phyloP scores from a whole-genome alignment of 2,113 vertebrate species.

The Acrocephalus arundinaceus region DNA sequence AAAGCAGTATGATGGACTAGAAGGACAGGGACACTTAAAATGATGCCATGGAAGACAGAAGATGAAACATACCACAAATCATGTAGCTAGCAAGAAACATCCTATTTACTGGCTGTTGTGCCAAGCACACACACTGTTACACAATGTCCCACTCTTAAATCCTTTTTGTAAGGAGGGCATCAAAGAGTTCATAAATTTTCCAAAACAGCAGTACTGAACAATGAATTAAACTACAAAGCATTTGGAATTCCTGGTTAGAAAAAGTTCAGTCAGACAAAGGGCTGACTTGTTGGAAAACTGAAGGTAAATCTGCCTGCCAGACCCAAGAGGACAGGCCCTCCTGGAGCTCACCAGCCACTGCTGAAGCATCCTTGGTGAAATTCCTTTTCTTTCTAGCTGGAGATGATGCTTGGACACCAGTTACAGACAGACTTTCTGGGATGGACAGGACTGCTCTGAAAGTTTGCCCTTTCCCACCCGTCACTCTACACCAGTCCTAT shows the following conservation, averaged over 20 bases:
- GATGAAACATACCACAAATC: background rate
- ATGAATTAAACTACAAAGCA: constrained; percentile 31
- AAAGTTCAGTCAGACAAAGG: background rate
- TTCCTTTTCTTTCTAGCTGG: background rate
- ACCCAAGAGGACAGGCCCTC: background rate
- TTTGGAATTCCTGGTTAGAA: background rate
- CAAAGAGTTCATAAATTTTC: constrained; percentile 20
- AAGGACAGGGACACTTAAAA: background rate
- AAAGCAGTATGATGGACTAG: background rate
- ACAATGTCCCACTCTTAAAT: background rate
- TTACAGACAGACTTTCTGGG: background rate
- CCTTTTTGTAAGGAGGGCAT: background rate
- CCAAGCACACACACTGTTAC: background rate
- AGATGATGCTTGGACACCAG: background rate
- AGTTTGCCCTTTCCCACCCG: background rate
- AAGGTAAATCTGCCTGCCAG: constrained; percentile 43
- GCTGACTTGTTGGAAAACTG: background rate
- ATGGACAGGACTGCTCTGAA: background rate
- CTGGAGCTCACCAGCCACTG: background rate
- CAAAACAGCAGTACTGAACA: background rate
- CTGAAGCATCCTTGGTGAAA: background rate
- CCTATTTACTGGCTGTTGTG: background rate
- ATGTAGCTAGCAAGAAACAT: background rate
- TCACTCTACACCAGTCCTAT: background rate
- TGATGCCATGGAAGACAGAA: background rate